phyloP scores from a whole-genome alignment of 2,797 vertebrate species.

The Premnoplex brunnescens region DNA sequence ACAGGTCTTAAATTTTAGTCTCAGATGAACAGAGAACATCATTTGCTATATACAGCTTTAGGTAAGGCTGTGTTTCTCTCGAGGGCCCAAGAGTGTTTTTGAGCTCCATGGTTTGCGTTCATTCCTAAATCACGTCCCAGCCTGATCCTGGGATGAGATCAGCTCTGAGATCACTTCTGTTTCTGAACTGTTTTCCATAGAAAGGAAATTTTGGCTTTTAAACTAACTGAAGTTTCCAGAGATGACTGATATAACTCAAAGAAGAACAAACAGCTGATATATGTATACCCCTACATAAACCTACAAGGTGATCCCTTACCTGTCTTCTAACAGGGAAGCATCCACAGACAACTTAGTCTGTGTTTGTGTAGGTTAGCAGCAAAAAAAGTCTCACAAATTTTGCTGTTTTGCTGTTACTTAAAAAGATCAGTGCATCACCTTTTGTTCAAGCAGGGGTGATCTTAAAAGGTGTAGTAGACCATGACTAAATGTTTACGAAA shows the following conservation, averaged over 20 bases:
- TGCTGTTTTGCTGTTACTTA: background rate
- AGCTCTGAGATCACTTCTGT: slow-evolving; percentile 4
- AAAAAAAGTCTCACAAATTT: background rate
- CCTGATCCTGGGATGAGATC: background rate
- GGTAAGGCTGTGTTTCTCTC: background rate
- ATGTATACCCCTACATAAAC: background rate
- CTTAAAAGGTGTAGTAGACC: background rate
- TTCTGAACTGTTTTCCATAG: background rate
- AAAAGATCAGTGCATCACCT: background rate
- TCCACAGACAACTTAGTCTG: background rate
- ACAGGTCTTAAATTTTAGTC: background rate
- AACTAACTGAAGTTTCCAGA: background rate
- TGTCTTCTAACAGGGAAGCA: background rate
- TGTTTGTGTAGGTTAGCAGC: background rate
- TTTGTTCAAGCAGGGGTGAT: background rate
- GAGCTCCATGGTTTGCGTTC: background rate
- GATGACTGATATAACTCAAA: background rate
- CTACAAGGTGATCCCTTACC: background rate
- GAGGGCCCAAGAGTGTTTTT: background rate
- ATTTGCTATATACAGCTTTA: background rate
- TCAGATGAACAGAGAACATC: background rate
- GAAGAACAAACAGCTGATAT: background rate
- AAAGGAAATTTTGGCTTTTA: background rate
- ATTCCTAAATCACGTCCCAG: background rate
- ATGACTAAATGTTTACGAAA: background rate